Percentiles rank a stretch among this genome's conserved stretches.
Conservation (phyloP, 1,140 invertebrate species). For the Meloidogyne floridensis region DNA sequence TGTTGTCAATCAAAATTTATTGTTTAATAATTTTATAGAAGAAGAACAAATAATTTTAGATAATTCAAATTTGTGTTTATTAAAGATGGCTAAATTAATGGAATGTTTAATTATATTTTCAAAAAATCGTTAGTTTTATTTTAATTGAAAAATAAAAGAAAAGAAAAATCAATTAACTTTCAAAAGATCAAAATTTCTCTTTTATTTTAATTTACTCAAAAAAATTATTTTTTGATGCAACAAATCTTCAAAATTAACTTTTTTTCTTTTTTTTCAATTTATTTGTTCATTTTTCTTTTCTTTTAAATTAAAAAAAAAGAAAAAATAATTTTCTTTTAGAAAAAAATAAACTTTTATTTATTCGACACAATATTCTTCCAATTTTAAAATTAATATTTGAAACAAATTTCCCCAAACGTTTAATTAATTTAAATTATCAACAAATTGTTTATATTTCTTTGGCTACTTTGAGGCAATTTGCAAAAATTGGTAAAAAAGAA, state of each 20-base stretch:
- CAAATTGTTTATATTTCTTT: conserved; percentile 42
- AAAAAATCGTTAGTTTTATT: conserved; percentile 48
- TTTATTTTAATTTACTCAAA: too few species aligned
- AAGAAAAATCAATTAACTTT: too few species aligned
- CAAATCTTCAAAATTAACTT: not conserved
- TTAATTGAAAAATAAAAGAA: too few species aligned
- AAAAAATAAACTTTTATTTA: conserved; percentile 34
- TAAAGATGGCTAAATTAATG: conserved; percentile 47
- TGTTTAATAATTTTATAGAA: too few species aligned
- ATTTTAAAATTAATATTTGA: conserved; percentile 49
- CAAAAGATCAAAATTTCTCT: too few species aligned
- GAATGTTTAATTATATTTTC: conserved; percentile 53
- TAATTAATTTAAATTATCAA: not conserved
- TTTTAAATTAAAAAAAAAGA: not conserved
- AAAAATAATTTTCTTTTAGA: conserved; percentile 11
- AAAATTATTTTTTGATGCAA: not conserved
- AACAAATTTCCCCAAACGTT: conserved; percentile 38
- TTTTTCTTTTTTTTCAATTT: not conserved
- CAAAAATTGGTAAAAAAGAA: conserved; percentile 25
- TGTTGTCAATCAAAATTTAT: too few species aligned
- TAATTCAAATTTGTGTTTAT: not conserved
- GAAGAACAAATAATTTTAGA: too few species aligned
- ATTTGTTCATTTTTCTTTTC: not conserved
- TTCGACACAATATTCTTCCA: conserved; percentile 36
- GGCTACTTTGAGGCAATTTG: conserved; percentile 36